Base-by-base conservation (phyloP, 2,888 invertebrate species). In the Nasonia oneida region DNA sequence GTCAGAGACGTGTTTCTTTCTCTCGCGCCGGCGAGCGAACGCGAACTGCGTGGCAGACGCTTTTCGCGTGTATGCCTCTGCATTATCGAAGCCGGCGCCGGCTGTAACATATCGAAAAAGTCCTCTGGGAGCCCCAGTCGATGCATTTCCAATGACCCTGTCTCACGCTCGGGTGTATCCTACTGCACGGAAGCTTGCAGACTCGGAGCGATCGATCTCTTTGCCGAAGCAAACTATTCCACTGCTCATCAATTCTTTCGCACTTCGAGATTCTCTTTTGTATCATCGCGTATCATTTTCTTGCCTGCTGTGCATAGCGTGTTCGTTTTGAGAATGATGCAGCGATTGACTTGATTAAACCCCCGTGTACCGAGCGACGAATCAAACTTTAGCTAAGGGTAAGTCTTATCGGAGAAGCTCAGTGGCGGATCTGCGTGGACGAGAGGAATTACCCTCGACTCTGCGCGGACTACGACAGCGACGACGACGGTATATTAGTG, bases 91-190 rank as follows among this genome's bases (percentile, higher is more conserved):
- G 2, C 42, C 1, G n/a, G 6, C 73, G 15, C n/a, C 15, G 8
- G 42, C 47, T 77, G 71, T 71, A 75, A 73, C 39, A 79, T 79
- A 84, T 78, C 61, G 73, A 84, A 79, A 74, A 84, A 83, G 67
- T 84, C 79, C 74, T 74, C 39, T 15, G 84, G 74, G 84, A 79
- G 61, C 15, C 42, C 61, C 10, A 73, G 67, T 84, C 78, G 79
- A 79, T 84, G 84, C 79, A 84, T 84, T 84, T 84, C 70, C 75
- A 67, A 80, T 85, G 50, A 76, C 18, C 76, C 76, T 76, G 71
- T 85, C 76, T 64, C 57, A 33, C n/a, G 74, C 57, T 82, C 82
- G 70, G 70, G 70, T 76, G 75, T 76, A 70, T 50, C 57, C 8
- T 12, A 10, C 29, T 29, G 29, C 29, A 29, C n/a, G 29, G 33